Conservation (phyloP, 2,888 invertebrate species). For the Teleiodes luculella region DNA sequence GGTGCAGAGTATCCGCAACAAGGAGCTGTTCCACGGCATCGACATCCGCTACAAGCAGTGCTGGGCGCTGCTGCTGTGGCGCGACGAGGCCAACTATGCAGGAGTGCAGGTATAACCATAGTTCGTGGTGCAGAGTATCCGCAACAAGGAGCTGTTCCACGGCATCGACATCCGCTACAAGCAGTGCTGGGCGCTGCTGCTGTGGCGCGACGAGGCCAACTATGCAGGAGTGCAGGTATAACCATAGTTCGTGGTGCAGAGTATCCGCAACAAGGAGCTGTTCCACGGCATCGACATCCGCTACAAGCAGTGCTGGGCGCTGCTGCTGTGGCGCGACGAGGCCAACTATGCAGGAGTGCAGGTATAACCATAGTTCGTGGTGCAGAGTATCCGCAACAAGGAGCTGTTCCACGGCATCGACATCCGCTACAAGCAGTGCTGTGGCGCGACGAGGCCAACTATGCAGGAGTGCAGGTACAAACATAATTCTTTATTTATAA, state of each 20-base stretch:
- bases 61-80: constrained; percentile 96
- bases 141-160: constrained; percentile 92
- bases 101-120: constrained; percentile 77
- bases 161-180: constrained; percentile 91
- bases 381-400: constrained; percentile 60
- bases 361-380: constrained; percentile 45
- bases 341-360: constrained; percentile 87
- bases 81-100: constrained; percentile 88
- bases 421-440: constrained; percentile 89
- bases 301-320: constrained; percentile 93
- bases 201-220: constrained; percentile 94
- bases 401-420: constrained; percentile 96
- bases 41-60: constrained; percentile 90
- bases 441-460: constrained; percentile 92
- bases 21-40: constrained; percentile 95
- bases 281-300: constrained; percentile 95
- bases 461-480: constrained; percentile 82
- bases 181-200: constrained; percentile 93
- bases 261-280: constrained; percentile 82
- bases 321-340: constrained; percentile 93
- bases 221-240: constrained; percentile 82
- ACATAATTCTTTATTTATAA: too few relatives aligned
- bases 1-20: constrained; percentile 44
- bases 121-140: background rate
- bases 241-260: too few relatives aligned